phyloP scores from a whole-genome alignment of 2,888 invertebrate genomes.

The Trachelus iudaicus region DNA sequence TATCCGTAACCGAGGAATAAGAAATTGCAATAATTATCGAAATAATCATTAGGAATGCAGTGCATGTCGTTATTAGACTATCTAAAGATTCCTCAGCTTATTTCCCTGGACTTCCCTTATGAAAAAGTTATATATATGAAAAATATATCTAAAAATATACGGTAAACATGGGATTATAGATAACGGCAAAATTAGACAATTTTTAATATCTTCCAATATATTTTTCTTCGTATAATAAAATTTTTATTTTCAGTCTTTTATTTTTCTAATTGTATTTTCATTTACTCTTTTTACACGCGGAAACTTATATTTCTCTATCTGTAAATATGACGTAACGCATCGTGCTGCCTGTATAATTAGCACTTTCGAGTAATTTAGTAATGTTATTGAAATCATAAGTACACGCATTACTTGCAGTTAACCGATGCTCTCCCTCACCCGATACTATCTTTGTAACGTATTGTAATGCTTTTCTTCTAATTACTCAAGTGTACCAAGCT shows the following conservation, averaged over 20 bases:
- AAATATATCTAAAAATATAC: too few species aligned
- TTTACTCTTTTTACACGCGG: neutral
- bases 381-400: neutral
- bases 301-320: neutral
- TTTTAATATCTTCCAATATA: too few species aligned
- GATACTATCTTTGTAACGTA: constrained; percentile 27
- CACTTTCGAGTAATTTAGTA: neutral
- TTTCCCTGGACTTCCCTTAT: constrained; percentile 3
- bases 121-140: too few species aligned
- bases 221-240: too few species aligned
- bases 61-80: neutral
- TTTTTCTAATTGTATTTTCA: neutral
- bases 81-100: constrained; percentile 6
- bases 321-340: neutral
- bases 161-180: too few species aligned
- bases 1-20: constrained; percentile 8
- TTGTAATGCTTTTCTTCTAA: constrained; percentile 45
- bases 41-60: neutral
- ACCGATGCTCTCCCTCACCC: neutral
- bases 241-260: too few species aligned
- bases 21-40: neutral
- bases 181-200: too few species aligned
- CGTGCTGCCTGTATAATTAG: neutral
- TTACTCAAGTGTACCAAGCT: constrained; percentile 32
- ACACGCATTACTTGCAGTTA: neutral